These are phyloP conservation scores for Salmo trutta DNA, from an alignment of 2,797 vertebrate species.

Conservation along the genomic window DNA sequence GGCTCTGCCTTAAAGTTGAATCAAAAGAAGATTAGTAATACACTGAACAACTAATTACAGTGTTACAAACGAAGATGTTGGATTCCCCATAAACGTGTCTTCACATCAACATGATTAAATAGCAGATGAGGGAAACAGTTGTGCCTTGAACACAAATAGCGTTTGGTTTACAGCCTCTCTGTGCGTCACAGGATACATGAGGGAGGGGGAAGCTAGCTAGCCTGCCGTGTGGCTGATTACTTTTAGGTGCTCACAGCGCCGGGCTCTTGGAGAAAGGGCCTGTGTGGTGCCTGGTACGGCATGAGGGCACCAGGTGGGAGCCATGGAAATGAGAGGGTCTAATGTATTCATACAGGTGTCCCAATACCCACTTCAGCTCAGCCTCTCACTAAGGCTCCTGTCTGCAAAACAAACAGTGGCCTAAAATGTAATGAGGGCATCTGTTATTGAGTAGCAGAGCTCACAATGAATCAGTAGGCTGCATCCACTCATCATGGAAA, in stretches of 20 bases:
- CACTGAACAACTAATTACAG: not conserved
- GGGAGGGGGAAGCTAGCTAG: constrained; percentile 13
- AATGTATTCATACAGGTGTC: constrained; percentile 51
- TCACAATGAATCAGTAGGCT: constrained; percentile 44
- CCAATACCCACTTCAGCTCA: constrained; percentile 46
- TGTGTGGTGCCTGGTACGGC: not conserved
- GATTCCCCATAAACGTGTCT: not conserved
- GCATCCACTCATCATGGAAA: constrained; percentile 24
- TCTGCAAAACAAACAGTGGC: constrained; percentile 52
- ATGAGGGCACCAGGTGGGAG: not conserved
- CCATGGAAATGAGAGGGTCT: constrained; percentile 42
- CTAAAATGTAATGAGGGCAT: constrained; percentile 35
- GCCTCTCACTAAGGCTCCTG: constrained; percentile 24
- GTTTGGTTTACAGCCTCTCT: constrained; percentile 3
- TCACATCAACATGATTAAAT: not conserved
- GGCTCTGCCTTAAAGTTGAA: not conserved
- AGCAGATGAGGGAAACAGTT: not conserved
- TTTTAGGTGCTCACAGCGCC: constrained; percentile 43
- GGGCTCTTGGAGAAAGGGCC: not conserved
- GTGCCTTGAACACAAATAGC: not conserved
- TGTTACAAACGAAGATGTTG: not conserved
- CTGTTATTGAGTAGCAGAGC: constrained; percentile 34
- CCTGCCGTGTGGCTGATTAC: constrained; percentile 45
- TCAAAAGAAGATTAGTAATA: not conserved
- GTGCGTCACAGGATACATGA: not conserved